Base-by-base conservation (phyloP, 2,113 vertebrate species). In the Helogale parvula region DNA sequence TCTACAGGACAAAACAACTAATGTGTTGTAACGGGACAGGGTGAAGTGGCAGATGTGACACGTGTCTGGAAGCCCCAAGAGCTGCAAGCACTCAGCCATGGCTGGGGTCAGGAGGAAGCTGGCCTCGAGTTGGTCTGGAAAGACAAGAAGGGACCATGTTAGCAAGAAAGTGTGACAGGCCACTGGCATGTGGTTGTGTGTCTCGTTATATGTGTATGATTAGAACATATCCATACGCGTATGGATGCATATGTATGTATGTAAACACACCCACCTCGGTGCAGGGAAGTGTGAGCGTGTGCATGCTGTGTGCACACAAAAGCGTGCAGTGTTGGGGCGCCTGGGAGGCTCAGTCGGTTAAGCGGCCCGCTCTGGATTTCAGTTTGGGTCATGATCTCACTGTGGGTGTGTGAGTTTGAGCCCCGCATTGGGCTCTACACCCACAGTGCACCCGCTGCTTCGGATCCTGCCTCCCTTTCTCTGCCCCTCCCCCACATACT, bases 1-100 rank as follows among this genome's bases (percentile, higher is more conserved):
- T 3, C 33, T 14, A 14, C 0, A 2, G 50, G 13, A 54, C 1
- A 12, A 54, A 31, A 31, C 3, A 5, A 2, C 5, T 4, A 47
- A 23, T 0, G 16, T 17, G 9, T 2, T 6, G 23, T 0, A 7
- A 7, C 12, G 6, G 74, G 45, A 21, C 4, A 13, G 57, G 21
- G 1, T 7, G 4, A 17, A 0, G 2, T 0, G 15, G 11, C 27
- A 9, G 60, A 0, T 5, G 5, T 1, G 19, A 63, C 69, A 14
- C 27, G 47, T 10, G 0, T 52, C 80, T 83, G 81, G 19, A 21
- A 14, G 50, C 2, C 41, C 38, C 65, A 7, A 54, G 50, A 52
- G 65, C 35, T 29, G 8, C 1, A 1, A 60, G 21, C 19, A 2
- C 47, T 45, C 6, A 1, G 74, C 74, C 45, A 0, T 2, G 14